These are phyloP conservation scores for Cremastinae sp. DNA, from an alignment of 2,888 invertebrate species.

Conservation along the genomic window DNA sequence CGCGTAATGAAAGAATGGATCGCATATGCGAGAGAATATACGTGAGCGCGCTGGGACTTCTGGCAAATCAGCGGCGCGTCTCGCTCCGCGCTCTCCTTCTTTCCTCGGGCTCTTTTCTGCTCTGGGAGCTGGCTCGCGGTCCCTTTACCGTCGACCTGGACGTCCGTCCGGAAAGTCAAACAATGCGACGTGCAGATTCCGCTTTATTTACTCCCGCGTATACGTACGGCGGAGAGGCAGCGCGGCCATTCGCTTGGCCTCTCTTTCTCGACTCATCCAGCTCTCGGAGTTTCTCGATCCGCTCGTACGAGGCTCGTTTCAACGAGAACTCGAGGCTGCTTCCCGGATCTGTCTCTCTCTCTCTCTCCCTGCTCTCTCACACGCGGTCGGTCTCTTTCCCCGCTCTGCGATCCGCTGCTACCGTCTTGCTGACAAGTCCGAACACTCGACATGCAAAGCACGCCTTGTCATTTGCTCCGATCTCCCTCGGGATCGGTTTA, in stretches of 20 bases:
- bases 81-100: constrained; percentile 52
- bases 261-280: constrained; percentile 13
- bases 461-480: constrained; percentile 76
- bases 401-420: constrained; percentile 44
- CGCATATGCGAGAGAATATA: constrained; percentile 45
- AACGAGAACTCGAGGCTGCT: constrained; percentile 36
- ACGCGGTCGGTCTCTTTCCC: constrained; percentile 15
- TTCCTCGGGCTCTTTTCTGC: constrained; percentile 67
- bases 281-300: constrained; percentile 43
- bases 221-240: constrained; percentile 38
- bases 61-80: constrained; percentile 75
- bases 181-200: constrained; percentile 78
- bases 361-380: background rate
- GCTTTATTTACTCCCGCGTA: constrained; percentile 75
- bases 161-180: constrained; percentile 77
- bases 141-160: constrained; percentile 75
- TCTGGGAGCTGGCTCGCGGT: constrained; percentile 72
- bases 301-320: constrained; percentile 36
- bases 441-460: constrained; percentile 75
- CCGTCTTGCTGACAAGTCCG: constrained; percentile 57
- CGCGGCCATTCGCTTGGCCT: constrained; percentile 27
- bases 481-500: constrained; percentile 72
- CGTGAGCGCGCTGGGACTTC: constrained; percentile 61
- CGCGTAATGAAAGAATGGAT: constrained; percentile 49
- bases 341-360: constrained; percentile 10